A percentile compares a stretch with the other conserved stretches of the same genome.
Evolutionary conservation across 2,113 vertebrate genomes (phyloP).

Genomic region (Polypterus senegalus): DNA sequence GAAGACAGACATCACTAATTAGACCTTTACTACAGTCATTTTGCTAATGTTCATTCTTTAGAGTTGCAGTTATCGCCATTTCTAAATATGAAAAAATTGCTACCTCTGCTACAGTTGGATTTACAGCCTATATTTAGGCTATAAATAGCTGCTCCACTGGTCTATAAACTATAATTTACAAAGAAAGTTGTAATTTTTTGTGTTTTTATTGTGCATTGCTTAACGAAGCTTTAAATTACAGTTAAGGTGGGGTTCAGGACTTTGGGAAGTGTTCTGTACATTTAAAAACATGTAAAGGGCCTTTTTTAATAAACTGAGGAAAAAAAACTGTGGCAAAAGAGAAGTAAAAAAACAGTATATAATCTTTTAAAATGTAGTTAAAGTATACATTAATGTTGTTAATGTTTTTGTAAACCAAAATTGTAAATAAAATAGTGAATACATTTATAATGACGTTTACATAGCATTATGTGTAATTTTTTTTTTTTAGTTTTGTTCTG

Average conservation of each 20-base stretch:
- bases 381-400: too few species aligned
- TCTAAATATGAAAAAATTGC: conserved; percentile 20
- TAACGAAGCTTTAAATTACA: conserved; percentile 22
- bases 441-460: too few species aligned
- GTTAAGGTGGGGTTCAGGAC: neutral
- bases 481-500: too few species aligned
- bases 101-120: conserved; percentile 14
- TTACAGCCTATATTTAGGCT: conserved; percentile 15
- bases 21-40: conserved; percentile 30
- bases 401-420: too few species aligned
- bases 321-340: too few species aligned
- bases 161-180: conserved; percentile 23
- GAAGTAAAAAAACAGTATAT: too few species aligned
- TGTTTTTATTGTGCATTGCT: conserved; percentile 20
- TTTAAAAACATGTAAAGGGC: conserved; percentile 14
- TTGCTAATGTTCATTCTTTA: conserved; percentile 11
- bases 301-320: too few species aligned
- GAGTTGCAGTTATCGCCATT: conserved; percentile 3
- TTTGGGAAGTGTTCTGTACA: conserved; percentile 4
- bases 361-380: too few species aligned
- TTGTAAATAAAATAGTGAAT: too few species aligned
- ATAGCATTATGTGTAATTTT: too few species aligned
- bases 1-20: conserved; percentile 28
- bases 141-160: conserved; percentile 19
- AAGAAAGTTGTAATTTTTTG: conserved; percentile 18